Evolutionary conservation across 2,113 vertebrate genomes (phyloP).

Genomic region (Nyctereutes procyonoides): DNA sequence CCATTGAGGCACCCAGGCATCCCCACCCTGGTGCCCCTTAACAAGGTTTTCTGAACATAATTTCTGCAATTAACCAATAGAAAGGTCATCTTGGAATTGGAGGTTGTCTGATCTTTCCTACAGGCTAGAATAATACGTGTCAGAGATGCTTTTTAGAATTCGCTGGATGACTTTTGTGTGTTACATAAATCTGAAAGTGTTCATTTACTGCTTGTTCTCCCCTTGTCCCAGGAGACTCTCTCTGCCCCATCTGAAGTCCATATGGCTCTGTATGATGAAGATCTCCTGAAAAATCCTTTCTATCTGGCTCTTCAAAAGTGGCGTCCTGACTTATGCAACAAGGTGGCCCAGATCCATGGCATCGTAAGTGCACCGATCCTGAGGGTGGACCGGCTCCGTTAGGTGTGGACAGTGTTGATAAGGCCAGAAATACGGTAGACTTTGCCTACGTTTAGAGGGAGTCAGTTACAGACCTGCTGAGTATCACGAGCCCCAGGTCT

Average conservation of each 20-base stretch:
- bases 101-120: not conserved
- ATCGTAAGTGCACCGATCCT: slow-evolving; percentile 89
- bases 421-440: not conserved
- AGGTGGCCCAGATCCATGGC: slow-evolving; percentile 93
- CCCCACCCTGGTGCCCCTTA: not conserved
- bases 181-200: not conserved
- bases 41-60: not conserved
- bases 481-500: not conserved
- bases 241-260: slow-evolving; percentile 85
- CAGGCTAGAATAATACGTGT: not conserved
- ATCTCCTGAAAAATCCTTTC: slow-evolving; percentile 97
- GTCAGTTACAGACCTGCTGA: not conserved
- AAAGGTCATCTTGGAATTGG: not conserved
- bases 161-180: not conserved
- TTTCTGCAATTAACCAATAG: not conserved
- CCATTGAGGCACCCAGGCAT: no score
- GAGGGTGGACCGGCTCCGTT: not conserved
- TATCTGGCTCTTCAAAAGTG: slow-evolving; percentile 95
- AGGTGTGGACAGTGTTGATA: not conserved
- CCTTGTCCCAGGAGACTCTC: slow-evolving; percentile 71
- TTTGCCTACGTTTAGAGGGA: not conserved
- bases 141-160: not conserved
- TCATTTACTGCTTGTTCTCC: not conserved
- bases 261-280: slow-evolving; percentile 99
- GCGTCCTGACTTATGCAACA: slow-evolving; percentile 92